Base-by-base conservation (phyloP, 2,797 vertebrate species). In the Sebastes variabilis region DNA sequence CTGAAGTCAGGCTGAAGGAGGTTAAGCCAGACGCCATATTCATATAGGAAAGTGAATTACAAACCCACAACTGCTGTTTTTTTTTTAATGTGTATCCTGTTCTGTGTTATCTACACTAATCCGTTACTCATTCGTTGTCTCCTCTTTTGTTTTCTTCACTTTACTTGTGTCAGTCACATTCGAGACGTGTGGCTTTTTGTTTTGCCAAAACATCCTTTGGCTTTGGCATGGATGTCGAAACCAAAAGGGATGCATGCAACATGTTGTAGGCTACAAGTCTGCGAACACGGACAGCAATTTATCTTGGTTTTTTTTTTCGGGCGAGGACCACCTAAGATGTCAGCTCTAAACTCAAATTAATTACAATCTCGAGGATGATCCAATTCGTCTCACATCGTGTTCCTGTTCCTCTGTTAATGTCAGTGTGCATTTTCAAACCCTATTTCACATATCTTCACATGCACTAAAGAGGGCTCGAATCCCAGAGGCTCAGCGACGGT, bases 291-390 rank as follows among this genome's bases (percentile, higher is more conserved):
- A 85, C 56, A 36, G 36, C 38, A 38, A 55, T 73, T 80, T 79
- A 60, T 65, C 13, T 24, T 12, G 30, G 42, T 55, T 30, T 60
- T 14, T 32, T 27, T 27, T 30, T 60, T 66, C 3, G 16, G 54
- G 46, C 16, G 0, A 73, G 90, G 94, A 94, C 94, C 94, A 95
- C 94, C 94, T 90, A 92, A 82, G 94, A 89, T 77, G 89, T 87
- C 70, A 30, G 70, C 82, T 76, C 68, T 77, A 80, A 85, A 87
- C 78, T 83, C 82, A 88, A 84, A 94, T 89, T 79, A 92, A 91
- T 90, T 88, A 91, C 79, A 79, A 76, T 87, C 76, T 86, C 8
- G 38, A 61, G 58, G 83, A 90, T 68, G 87, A 80, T 85, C 79
- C 69, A 32, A 24, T 55, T 71, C 52, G 24, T 72, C 73, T 84